A percentile compares a stretch with the other conserved stretches of the same genome.
Conservation (phyloP, 1,140 invertebrate genomes). For the Yoshiicerus persimilis region DNA sequence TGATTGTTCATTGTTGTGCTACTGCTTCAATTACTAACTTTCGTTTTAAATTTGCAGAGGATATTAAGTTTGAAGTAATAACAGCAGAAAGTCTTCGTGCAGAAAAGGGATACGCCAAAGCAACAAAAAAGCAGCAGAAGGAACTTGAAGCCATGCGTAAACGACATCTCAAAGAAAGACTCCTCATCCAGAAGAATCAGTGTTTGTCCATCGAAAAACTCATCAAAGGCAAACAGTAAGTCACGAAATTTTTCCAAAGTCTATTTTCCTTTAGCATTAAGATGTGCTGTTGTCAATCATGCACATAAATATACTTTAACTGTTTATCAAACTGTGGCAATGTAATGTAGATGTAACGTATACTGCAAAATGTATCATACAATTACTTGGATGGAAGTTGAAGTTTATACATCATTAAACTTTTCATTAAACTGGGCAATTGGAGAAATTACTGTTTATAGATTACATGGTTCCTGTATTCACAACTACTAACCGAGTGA, state of each 20-base stretch:
- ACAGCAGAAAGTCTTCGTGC: slow-evolving; percentile 84
- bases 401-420: too few relatives aligned
- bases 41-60: slow-evolving; percentile 54
- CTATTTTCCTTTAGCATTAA: not conserved
- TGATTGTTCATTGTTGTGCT: too few relatives aligned
- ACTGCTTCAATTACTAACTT: not conserved
- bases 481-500: too few relatives aligned
- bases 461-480: too few relatives aligned
- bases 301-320: too few relatives aligned
- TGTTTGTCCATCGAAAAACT: slow-evolving; percentile 93
- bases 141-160: slow-evolving; percentile 90
- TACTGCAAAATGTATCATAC: too few relatives aligned
- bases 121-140: slow-evolving; percentile 94
- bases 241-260: slow-evolving; percentile 25
- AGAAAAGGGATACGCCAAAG: slow-evolving; percentile 93
- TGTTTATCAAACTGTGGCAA: too few relatives aligned
- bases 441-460: too few relatives aligned
- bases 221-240: slow-evolving; percentile 87
- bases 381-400: too few relatives aligned
- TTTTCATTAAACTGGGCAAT: too few relatives aligned
- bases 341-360: too few relatives aligned
- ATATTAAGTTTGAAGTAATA: slow-evolving; percentile 85
- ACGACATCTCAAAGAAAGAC: slow-evolving; percentile 89
- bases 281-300: too few relatives aligned
- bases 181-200: slow-evolving; percentile 88